phyloP scores from a whole-genome alignment of 2,888 invertebrate genomes.

The Drosophila paracracens region DNA sequence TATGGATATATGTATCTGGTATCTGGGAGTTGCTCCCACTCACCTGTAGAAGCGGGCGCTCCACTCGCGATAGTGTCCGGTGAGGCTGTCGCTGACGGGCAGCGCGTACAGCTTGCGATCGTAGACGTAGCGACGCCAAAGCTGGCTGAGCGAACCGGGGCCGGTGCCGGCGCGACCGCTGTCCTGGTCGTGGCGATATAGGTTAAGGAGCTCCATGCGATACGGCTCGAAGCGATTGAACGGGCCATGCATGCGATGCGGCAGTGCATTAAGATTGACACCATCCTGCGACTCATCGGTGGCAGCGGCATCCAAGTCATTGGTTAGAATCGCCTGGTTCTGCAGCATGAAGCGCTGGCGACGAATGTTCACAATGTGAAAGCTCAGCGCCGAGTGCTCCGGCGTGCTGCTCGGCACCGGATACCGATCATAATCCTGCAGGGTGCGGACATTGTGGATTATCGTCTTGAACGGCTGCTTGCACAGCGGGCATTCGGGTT shows the following conservation, averaged over 20 bases:
- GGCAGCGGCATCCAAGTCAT: constrained; percentile 47
- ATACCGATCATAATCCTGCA: constrained; percentile 95
- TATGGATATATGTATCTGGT: neutral
- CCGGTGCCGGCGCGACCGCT: constrained; percentile 65
- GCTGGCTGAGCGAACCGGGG: constrained; percentile 77
- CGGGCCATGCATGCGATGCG: constrained; percentile 36
- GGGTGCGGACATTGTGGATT: constrained; percentile 95
- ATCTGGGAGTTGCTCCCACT: neutral
- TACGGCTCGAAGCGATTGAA: constrained; percentile 69
- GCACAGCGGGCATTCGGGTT: constrained; percentile 97
- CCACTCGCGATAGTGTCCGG: constrained; percentile 90
- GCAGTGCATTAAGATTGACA: constrained; percentile 16
- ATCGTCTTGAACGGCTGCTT: constrained; percentile 96
- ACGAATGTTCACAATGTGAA: constrained; percentile 59
- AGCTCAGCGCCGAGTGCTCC: constrained; percentile 61
- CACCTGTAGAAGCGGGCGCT: constrained; percentile 91
- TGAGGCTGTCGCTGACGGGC: constrained; percentile 88
- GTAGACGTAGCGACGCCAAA: constrained; percentile 90
- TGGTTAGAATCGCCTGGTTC: constrained; percentile 56
- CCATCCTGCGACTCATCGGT: constrained; percentile 50
- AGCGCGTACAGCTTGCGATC: constrained; percentile 91
- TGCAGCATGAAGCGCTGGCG: constrained; percentile 55
- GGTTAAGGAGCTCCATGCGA: constrained; percentile 79
- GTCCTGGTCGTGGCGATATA: constrained; percentile 80
- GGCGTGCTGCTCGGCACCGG: constrained; percentile 85